Evolutionary conservation across 2,113 vertebrate genomes (phyloP), one percentile per base, ranked within the genome.

Genomic region (Spea bombifrons): DNA sequence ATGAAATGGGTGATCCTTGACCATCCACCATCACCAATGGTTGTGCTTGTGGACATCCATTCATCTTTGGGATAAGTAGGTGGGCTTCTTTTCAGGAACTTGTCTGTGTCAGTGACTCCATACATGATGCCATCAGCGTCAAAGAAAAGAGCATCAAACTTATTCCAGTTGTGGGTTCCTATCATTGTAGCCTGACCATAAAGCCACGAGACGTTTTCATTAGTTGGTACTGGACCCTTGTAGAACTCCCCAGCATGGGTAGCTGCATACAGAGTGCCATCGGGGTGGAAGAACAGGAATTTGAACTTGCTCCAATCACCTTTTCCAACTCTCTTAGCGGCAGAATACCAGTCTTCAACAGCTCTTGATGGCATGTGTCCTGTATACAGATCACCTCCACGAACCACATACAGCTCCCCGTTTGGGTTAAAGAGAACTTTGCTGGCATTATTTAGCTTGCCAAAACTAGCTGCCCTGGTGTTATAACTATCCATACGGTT

Each of bases 271-370:
- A 68, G 45, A 5, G 15, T 12, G 5, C 66, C 45, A 68, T 55
- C 7, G 0, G 30, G 43, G 43, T 46, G 30, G 43, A 73, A 73
- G 71, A 59, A 57, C 0, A 73, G 1, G 30, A 30, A 30, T 30
- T 30, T 30, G 30, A 30, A 30, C 30, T 30, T 30, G 30, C 30
- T 30, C 30, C 30, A 30, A 30, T 30, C 30, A 30, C 30, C 30
- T 30, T 30, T 30, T 15, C 71, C 71, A 57, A 73, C 52, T 45
- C 71, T 55, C 8, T 9, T 43, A 13, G 53, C 50, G 7, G 5
- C 30, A 7, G 49, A 13, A 59, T 57, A 73, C 71, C 71, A 73
- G 53, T 73, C 50, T 15, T 45, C 49, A 53, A 45, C 52, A 15
- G 8, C 10, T 6, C 53, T 30, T 6, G 71, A 45, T 3, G 50